Evolutionary conservation across 2,113 vertebrate species (phyloP).

Genomic region (Spheniscus mendiculus): DNA sequence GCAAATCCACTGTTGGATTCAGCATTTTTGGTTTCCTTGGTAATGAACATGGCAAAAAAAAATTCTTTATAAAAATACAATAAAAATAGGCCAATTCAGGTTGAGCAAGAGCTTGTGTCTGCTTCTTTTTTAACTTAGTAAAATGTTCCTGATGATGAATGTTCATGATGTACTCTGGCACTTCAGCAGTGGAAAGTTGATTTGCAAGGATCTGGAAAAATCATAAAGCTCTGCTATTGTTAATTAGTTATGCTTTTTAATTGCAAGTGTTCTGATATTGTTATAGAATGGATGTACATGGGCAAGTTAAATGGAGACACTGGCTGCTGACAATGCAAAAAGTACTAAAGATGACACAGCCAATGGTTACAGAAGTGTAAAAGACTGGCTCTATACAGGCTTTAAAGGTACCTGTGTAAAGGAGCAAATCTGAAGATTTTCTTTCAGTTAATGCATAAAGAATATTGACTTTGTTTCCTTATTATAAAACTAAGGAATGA

Average conservation of each 20-base stretch:
- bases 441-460: not conserved
- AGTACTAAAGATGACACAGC: not conserved
- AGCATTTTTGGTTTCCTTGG: not conserved
- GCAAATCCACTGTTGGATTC: not conserved
- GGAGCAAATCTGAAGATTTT: not conserved
- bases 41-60: not conserved
- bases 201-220: not conserved
- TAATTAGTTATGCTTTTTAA: not conserved
- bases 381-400: not conserved
- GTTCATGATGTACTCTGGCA: not conserved
- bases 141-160: not conserved
- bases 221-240: not conserved
- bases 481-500: not conserved
- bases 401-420: not conserved
- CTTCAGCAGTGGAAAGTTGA: not conserved
- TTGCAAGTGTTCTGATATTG: not conserved
- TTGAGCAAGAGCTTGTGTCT: not conserved
- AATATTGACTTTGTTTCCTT: not conserved
- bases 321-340: not conserved
- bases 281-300: not conserved
- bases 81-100: not conserved
- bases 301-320: not conserved
- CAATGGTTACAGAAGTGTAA: not conserved
- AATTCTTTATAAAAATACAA: not conserved
- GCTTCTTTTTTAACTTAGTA: not conserved